These are phyloP conservation scores for Ametastegia equiseti DNA, from an alignment of 2,888 invertebrate species.

Conservation along the genomic window DNA sequence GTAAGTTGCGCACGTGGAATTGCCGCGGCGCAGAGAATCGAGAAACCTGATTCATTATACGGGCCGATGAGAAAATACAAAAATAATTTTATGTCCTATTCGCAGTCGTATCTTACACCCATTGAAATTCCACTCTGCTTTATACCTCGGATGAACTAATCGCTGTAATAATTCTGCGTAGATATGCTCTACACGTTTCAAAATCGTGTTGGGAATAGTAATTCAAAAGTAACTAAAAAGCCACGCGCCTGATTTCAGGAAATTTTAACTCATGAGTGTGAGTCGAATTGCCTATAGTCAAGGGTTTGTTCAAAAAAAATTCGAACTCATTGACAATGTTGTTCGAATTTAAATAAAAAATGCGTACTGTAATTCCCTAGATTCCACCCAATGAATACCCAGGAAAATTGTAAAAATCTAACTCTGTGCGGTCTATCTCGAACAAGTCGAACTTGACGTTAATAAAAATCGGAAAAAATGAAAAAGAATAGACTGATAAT, in stretches of 20 bases:
- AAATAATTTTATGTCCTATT: background rate
- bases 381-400: too few species aligned
- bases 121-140: background rate
- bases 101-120: background rate
- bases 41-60: background rate
- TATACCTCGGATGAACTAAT: background rate
- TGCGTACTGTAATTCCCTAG: too few species aligned
- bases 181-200: background rate
- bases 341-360: too few species aligned
- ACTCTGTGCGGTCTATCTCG: too few species aligned
- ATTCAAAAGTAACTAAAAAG: too few species aligned
- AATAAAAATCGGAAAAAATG: too few species aligned
- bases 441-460: too few species aligned
- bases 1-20: conserved; percentile 28
- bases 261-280: background rate
- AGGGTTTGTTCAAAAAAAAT: background rate
- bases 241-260: background rate
- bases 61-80: background rate
- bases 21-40: background rate
- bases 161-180: background rate
- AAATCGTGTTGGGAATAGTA: background rate
- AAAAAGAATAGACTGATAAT: too few species aligned
- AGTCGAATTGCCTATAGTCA: background rate
- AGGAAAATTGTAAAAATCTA: too few species aligned
- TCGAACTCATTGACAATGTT: background rate